A percentile compares a stretch with the other conserved stretches of the same genome.
Evolutionary conservation across 2,888 invertebrate genomes (phyloP).

Genomic region (Watsonalla cultraria): DNA sequence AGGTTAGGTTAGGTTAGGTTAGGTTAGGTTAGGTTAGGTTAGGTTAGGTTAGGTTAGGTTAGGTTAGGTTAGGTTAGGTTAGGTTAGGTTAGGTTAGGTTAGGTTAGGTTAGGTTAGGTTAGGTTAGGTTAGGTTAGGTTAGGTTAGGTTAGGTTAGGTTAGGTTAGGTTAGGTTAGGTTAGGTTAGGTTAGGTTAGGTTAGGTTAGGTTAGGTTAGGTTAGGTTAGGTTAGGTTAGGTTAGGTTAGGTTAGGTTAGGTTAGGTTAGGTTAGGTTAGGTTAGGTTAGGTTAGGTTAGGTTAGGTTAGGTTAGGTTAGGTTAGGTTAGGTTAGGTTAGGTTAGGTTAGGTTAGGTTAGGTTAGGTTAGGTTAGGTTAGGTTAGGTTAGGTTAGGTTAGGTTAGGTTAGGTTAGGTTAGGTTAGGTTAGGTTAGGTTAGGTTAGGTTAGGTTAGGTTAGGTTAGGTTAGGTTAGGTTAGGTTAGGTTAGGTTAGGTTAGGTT

Average conservation of each 20-base stretch:
- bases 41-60: slow-evolving; percentile 3
- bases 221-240: slow-evolving; percentile 3
- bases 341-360: slow-evolving; percentile 2
- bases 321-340: slow-evolving; percentile 4
- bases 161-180: slow-evolving; percentile 6
- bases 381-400: neutral
- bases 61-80: slow-evolving; percentile 4
- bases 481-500: slow-evolving; percentile 17
- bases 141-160: slow-evolving; percentile 6
- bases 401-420: slow-evolving; percentile 2
- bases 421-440: slow-evolving; percentile 1
- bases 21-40: slow-evolving; percentile 9
- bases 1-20: slow-evolving; percentile 3
- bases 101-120: slow-evolving; percentile 6
- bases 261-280: slow-evolving; percentile 7
- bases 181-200: slow-evolving; percentile 6
- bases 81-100: slow-evolving; percentile 5
- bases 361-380: too few species aligned
- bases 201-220: slow-evolving; percentile 3
- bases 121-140: slow-evolving; percentile 9
- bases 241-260: slow-evolving; percentile 4
- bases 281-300: slow-evolving; percentile 4
- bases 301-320: slow-evolving; percentile 2
- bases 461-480: slow-evolving; percentile 14
- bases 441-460: slow-evolving; percentile 1